phyloP scores from a whole-genome alignment of 2,113 vertebrate genomes.

The Ploceus nigricollis region DNA sequence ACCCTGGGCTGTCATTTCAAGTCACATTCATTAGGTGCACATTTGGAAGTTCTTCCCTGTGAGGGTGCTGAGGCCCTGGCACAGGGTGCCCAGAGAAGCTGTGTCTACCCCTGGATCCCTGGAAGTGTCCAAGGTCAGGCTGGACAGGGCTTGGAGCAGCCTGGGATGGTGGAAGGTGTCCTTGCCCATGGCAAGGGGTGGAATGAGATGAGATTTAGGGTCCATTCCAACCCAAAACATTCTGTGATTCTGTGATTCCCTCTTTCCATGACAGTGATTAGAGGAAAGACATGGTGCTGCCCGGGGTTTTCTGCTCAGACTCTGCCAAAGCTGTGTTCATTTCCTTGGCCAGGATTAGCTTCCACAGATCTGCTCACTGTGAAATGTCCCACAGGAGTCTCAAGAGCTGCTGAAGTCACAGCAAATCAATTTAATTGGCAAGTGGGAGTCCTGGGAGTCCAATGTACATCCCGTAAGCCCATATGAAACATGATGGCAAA shows the following conservation, averaged over 20 bases:
- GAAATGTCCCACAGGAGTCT: constrained; percentile 3
- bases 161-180: background rate
- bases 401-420: constrained; percentile 11
- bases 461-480: background rate
- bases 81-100: background rate
- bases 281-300: background rate
- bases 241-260: background rate
- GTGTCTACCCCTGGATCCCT: background rate
- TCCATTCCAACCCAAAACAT: background rate
- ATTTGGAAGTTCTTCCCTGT: background rate
- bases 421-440: constrained; percentile 61
- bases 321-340: background rate
- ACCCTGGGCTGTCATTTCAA: background rate
- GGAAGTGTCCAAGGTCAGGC: background rate
- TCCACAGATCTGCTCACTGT: background rate
- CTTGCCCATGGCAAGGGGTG: background rate
- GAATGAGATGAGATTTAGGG: rapidly evolving
- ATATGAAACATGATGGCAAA: constrained; percentile 14
- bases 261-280: background rate
- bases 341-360: background rate
- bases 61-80: rapidly evolving
- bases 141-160: rapidly evolving
- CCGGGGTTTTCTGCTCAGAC: background rate
- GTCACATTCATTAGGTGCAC: no score
- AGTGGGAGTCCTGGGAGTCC: constrained; percentile 31